A percentile compares a stretch with the other conserved stretches of the same genome.
phyloP scores from a whole-genome alignment of 2,888 invertebrate species.

The Nomada fucata region DNA sequence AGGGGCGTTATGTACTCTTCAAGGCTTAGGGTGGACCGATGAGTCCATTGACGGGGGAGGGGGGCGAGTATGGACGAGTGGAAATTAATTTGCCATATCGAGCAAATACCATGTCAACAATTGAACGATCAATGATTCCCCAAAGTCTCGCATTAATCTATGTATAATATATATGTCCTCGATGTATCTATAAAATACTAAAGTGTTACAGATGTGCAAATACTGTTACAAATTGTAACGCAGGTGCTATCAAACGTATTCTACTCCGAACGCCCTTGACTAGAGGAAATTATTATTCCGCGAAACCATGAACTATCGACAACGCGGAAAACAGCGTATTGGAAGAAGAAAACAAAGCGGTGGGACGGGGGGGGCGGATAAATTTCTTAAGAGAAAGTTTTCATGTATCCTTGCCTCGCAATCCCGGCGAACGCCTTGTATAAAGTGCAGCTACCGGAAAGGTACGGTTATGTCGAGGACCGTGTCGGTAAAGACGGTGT shows the following conservation, averaged over 20 bases:
- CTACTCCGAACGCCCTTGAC: neutral
- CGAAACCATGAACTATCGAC: neutral
- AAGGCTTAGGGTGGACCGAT: constrained; percentile 58
- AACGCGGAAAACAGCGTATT: neutral
- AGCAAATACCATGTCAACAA: neutral
- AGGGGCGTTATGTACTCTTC: constrained; percentile 69
- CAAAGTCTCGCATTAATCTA: neutral
- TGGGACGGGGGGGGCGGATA: constrained; percentile 12
- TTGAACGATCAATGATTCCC: neutral
- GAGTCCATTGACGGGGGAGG: constrained; percentile 34
- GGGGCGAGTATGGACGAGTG: constrained; percentile 23
- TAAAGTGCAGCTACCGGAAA: constrained; percentile 65
- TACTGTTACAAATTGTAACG: neutral
- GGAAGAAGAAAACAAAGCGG: neutral
- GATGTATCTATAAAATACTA: neutral
- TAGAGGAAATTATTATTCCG: neutral
- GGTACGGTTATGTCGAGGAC: constrained; percentile 65
- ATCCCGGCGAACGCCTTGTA: constrained; percentile 37
- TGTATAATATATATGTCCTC: neutral
- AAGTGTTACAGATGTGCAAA: neutral
- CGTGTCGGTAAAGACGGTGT: constrained; percentile 57
- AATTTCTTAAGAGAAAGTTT: constrained; percentile 42
- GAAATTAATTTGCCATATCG: constrained; percentile 54
- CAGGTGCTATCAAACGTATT: neutral
- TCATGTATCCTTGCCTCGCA: constrained; percentile 51